Evolutionary conservation across 2,113 vertebrate species (phyloP).

Genomic region (Tetraodon nigroviridis): DNA sequence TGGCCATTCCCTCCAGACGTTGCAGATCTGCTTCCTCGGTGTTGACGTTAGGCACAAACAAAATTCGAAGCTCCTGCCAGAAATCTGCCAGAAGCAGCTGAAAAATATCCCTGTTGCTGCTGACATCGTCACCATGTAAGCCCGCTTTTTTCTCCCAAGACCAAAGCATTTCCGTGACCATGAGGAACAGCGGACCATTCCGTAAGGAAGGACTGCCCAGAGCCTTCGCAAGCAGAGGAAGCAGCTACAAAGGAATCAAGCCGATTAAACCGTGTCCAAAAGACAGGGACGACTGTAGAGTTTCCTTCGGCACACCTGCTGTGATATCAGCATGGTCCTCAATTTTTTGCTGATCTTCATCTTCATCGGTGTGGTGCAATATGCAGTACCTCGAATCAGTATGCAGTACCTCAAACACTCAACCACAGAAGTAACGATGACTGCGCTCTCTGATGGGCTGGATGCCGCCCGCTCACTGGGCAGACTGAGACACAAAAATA

Average conservation of each 20-base stretch:
- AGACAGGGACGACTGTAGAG: not conserved
- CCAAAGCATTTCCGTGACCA: slow-evolving; percentile 80
- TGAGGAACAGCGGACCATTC: slow-evolving; percentile 80
- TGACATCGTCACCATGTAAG: slow-evolving; percentile 27
- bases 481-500: slow-evolving; percentile 69
- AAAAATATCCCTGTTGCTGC: slow-evolving; percentile 60
- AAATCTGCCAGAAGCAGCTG: slow-evolving; percentile 78
- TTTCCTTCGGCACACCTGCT: slow-evolving; percentile 76
- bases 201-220: slow-evolving; percentile 80
- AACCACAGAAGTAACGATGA: slow-evolving; percentile 79
- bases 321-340: slow-evolving; percentile 81
- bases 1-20: slow-evolving; percentile 78
- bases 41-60: slow-evolving; percentile 77
- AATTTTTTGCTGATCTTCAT: slow-evolving; percentile 70
- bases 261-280: not conserved
- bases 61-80: slow-evolving; percentile 81
- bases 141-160: slow-evolving; percentile 86
- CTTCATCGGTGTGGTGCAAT: slow-evolving; percentile 71
- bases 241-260: slow-evolving; percentile 70
- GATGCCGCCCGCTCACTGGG: slow-evolving; percentile 78
- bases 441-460: slow-evolving; percentile 84
- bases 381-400: slow-evolving; percentile 79
- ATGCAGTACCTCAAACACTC: slow-evolving; percentile 87
- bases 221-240: slow-evolving; percentile 79
- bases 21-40: slow-evolving; percentile 71